Evolutionary conservation across 2,888 invertebrate genomes (phyloP), one percentile per base, ranked within the genome.

Genomic region (Pseudoips prasinana): DNA sequence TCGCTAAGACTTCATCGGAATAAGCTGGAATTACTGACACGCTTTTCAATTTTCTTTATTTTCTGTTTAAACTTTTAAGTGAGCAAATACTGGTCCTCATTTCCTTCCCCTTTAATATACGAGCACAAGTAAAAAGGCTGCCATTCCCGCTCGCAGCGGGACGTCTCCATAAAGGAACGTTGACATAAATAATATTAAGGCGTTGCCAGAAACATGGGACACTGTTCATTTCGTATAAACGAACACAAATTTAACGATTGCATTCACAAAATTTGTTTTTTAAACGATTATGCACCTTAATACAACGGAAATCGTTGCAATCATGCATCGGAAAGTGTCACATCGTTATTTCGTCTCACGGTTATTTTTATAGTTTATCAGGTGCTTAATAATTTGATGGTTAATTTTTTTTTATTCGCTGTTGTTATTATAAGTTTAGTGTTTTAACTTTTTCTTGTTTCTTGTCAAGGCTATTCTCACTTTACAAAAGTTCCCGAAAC

Each of bases 131-230:
- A 14, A 14, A 14, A 14, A 14, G 2, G 14, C 5, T 14, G 2
- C 5, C 14, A 14, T 29, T 27, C n/a, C 9, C 19, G 29, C 35
- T 42, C 3, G 18, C 39, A 29, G 31, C 41, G 22, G 26, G 18
- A 38, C 25, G 23, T 25, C 73, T 74, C 75, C 46, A n/a, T n/a
- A n/a, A n/a, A n/a, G n/a, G n/a, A 63, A 64, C 73, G 76, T 64
- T 74, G 79, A 80, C 82, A 82, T 82, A 82, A 83, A 85, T 83
- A 76, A 82, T 81, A 77, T 77, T 61, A 70, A 74, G 73, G 63
- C 61, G 65, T 57, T 68, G 65, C 65, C 66, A 74, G 69, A 71
- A 71, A 68, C 59, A 68, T 63, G 57, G 58, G 58, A 40, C 24
- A 30, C 32, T 23, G 10, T 25, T 25, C 33, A 45, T 42, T 48